These are phyloP conservation scores for Mustelus asterias DNA, from an alignment of 2,113 vertebrate genomes.

Conservation along the genomic window DNA sequence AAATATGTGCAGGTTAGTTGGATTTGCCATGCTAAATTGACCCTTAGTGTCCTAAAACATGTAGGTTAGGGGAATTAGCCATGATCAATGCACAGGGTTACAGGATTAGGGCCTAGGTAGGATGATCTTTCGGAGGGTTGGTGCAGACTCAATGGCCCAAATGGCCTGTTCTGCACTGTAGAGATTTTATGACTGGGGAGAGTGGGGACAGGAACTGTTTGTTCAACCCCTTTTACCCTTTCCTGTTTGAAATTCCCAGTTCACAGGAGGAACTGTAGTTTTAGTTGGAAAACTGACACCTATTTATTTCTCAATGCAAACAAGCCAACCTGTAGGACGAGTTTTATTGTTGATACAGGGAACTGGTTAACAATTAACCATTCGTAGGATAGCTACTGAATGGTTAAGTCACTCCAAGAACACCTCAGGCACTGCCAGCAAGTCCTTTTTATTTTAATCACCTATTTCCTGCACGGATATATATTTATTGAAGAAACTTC, in stretches of 20 bases:
- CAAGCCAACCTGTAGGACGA: background rate
- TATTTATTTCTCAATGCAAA: background rate
- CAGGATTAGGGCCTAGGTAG: too few species aligned
- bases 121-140: too few species aligned
- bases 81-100: too few species aligned
- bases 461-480: background rate
- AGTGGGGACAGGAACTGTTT: background rate
- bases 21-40: too few species aligned
- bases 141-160: too few species aligned
- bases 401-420: background rate
- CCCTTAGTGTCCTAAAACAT: too few species aligned
- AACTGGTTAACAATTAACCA: background rate
- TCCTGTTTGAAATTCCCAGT: background rate
- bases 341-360: background rate
- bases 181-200: too few species aligned
- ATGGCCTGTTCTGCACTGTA: too few species aligned
- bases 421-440: background rate
- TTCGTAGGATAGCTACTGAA: background rate
- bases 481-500: slow-evolving; percentile 6
- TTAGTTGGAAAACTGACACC: slow-evolving; percentile 15
- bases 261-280: background rate
- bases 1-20: too few species aligned
- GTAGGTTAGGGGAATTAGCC: too few species aligned
- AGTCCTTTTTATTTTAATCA: slow-evolving; percentile 4
- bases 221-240: background rate